Conservation (phyloP, 1,140 invertebrate species). For the Trichogramma pretiosum region DNA sequence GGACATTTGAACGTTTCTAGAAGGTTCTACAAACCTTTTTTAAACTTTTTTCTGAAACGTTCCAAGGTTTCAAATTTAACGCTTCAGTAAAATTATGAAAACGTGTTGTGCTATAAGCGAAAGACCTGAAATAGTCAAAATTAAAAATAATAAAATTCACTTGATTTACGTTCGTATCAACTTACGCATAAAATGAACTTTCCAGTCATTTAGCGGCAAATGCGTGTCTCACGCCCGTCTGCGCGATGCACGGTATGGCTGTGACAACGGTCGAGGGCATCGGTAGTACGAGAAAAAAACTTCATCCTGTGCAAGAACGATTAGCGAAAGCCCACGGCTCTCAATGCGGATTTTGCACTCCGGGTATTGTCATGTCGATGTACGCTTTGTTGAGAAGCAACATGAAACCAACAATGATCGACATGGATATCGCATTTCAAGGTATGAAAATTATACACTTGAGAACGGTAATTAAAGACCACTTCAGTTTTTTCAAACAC, state of each 20-base stretch:
- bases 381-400: constrained; percentile 67
- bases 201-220: constrained; percentile 80
- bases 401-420: constrained; percentile 55
- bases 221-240: constrained; percentile 78
- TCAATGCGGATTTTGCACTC: constrained; percentile 87
- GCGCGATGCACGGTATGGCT: constrained; percentile 72
- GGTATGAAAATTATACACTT: too few relatives aligned
- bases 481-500: too few relatives aligned
- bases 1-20: too few relatives aligned
- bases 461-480: too few relatives aligned
- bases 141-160: too few relatives aligned
- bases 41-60: too few relatives aligned
- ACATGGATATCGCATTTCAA: constrained; percentile 77
- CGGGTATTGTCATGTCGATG: constrained; percentile 92
- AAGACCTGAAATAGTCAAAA: too few relatives aligned
- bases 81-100: too few relatives aligned
- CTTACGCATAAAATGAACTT: constrained; percentile 14
- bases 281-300: constrained; percentile 57
- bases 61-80: too few relatives aligned
- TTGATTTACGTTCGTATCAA: too few relatives aligned
- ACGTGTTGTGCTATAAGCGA: too few relatives aligned
- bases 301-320: constrained; percentile 79
- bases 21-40: too few relatives aligned
- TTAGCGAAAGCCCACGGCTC: constrained; percentile 81
- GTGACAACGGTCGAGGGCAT: constrained; percentile 87